Evolutionary conservation across 2,797 vertebrate species (phyloP).

Genomic region (Heteromormyrus szaboi): DNA sequence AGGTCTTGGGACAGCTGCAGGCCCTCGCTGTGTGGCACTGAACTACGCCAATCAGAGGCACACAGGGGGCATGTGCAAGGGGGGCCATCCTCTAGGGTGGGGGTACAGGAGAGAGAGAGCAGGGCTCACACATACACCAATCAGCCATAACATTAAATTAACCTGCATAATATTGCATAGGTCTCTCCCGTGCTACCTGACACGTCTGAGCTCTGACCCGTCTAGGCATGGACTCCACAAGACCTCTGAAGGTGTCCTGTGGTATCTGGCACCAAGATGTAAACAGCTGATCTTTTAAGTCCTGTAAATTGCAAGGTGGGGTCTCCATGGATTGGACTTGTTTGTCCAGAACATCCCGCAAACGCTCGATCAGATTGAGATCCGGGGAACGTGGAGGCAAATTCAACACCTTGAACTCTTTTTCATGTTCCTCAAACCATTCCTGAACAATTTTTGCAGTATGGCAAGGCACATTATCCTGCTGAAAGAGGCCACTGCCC

Average conservation of each 20-base stretch:
- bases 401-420: neutral
- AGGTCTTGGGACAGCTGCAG: slow-evolving; percentile 87
- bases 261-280: neutral
- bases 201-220: neutral
- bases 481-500: neutral
- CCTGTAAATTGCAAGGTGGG: neutral
- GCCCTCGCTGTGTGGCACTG: slow-evolving; percentile 82
- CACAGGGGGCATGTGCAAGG: slow-evolving; percentile 89
- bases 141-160: neutral
- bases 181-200: neutral
- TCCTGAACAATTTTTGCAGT: neutral
- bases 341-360: neutral
- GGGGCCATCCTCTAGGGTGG: slow-evolving; percentile 69
- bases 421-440: neutral
- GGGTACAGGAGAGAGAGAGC: slow-evolving; percentile 19
- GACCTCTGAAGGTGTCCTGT: neutral
- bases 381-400: neutral
- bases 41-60: slow-evolving; percentile 83
- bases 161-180: neutral
- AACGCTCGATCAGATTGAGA: neutral
- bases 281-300: neutral
- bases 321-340: neutral
- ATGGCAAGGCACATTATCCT: neutral
- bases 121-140: neutral
- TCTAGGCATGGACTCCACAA: neutral